Evolutionary conservation across 2,113 vertebrate species (phyloP).

Genomic region (Mesocricetus auratus): DNA sequence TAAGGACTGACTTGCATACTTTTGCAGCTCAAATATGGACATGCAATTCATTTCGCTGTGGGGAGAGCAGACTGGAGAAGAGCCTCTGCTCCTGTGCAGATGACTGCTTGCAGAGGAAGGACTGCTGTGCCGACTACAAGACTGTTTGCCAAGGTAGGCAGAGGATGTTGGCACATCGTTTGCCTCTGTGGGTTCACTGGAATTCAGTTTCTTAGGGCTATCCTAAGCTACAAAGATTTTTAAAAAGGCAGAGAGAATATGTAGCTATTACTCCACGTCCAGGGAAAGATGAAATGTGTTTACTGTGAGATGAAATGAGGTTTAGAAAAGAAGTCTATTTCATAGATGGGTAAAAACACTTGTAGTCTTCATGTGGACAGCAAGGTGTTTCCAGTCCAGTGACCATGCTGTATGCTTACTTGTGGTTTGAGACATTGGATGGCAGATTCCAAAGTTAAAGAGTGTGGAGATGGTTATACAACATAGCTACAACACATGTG

Average conservation of each 20-base stretch:
- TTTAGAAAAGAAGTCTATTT: background rate
- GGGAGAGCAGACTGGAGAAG: conserved; percentile 84
- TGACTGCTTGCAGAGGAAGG: conserved; percentile 87
- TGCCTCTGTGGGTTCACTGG: background rate
- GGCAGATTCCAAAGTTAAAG: conserved; percentile 17
- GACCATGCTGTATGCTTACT: background rate
- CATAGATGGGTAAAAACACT: background rate
- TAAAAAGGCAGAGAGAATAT: background rate
- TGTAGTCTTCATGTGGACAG: background rate
- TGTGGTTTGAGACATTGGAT: background rate
- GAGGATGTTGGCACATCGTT: background rate
- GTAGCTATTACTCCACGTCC: background rate
- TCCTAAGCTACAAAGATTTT: background rate
- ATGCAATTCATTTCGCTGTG: conserved; percentile 89
- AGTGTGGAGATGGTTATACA: background rate
- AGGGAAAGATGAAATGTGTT: background rate
- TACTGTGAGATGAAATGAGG: background rate
- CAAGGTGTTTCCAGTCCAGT: background rate
- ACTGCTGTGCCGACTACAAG: conserved; percentile 90
- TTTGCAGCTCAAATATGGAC: conserved; percentile 87
- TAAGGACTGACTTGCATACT: background rate
- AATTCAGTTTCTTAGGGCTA: background rate
- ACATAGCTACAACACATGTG: background rate
- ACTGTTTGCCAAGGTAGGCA: conserved; percentile 88
- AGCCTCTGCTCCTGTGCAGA: conserved; percentile 90